phyloP scores from a whole-genome alignment of 2,888 invertebrate genomes.

The Notodonta dromedarius region DNA sequence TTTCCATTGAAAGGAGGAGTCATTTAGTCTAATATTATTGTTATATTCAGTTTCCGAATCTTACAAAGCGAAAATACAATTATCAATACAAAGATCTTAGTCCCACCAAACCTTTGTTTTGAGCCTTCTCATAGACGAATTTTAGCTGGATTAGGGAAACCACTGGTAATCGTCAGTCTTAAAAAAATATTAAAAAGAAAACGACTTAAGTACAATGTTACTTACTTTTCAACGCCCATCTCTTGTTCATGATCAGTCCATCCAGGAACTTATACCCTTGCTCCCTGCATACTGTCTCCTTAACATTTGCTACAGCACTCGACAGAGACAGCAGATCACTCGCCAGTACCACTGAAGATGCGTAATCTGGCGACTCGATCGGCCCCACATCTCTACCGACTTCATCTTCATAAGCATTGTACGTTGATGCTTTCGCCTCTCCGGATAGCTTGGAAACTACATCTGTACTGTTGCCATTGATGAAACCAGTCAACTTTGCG shows the following conservation, averaged over 20 bases:
- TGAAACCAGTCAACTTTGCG: slow-evolving; percentile 53
- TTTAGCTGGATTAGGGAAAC: too few relatives aligned
- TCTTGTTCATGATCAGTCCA: slow-evolving; percentile 75
- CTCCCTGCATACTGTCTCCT: slow-evolving; percentile 74
- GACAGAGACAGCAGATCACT: slow-evolving; percentile 78
- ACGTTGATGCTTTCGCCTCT: slow-evolving; percentile 49
- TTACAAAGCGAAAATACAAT: too few relatives aligned
- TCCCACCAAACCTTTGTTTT: too few relatives aligned
- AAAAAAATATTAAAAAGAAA: not conserved
- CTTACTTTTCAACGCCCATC: slow-evolving; percentile 85
- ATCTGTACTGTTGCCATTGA: slow-evolving; percentile 39
- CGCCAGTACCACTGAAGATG: slow-evolving; percentile 75
- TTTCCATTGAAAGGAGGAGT: too few relatives aligned
- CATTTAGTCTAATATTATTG: too few relatives aligned
- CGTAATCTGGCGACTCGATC: slow-evolving; percentile 77
- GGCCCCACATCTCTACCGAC: slow-evolving; percentile 49
- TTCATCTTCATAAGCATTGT: slow-evolving; percentile 47
- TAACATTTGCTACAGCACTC: slow-evolving; percentile 75
- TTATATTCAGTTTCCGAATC: too few relatives aligned
- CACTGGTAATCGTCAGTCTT: not conserved
- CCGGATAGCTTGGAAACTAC: slow-evolving; percentile 20
- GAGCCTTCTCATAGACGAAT: too few relatives aligned
- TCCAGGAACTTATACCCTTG: slow-evolving; percentile 78
- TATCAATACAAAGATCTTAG: too few relatives aligned
- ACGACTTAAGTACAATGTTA: slow-evolving; percentile 28